These are phyloP conservation scores for Coelopa frigida DNA, from an alignment of 1,140 invertebrate genomes.

Conservation along the genomic window DNA sequence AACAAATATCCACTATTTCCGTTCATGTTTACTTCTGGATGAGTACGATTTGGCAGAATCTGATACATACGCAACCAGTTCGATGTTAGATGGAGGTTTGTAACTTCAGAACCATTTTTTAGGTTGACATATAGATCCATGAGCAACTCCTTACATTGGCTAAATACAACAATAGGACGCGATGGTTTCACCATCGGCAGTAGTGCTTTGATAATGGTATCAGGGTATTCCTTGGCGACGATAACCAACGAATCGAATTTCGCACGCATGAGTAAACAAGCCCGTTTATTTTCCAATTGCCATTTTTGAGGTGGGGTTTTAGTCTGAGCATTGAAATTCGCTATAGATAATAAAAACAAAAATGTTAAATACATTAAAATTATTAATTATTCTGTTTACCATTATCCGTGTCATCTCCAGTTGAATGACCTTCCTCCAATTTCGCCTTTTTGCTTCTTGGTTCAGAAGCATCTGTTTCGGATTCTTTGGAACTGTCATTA, in stretches of 20 bases:
- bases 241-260: conserved; percentile 76
- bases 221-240: conserved; percentile 75
- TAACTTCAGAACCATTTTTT: conserved; percentile 60
- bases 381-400: conserved; percentile 1
- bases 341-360: conserved; percentile 2
- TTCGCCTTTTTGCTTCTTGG: conserved; percentile 40
- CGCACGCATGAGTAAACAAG: conserved; percentile 49
- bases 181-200: conserved; percentile 67
- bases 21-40: conserved; percentile 74
- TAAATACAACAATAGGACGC: conserved; percentile 78
- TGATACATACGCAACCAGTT: conserved; percentile 88
- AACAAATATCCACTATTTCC: conserved; percentile 69
- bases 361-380: neutral
- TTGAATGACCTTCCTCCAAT: too few relatives aligned
- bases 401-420: conserved; percentile 10
- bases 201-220: conserved; percentile 66
- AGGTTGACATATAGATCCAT: conserved; percentile 71
- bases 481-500: neutral
- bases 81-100: conserved; percentile 69
- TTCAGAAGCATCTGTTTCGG: conserved; percentile 21
- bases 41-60: conserved; percentile 74
- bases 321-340: conserved; percentile 11
- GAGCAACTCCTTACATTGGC: conserved; percentile 68
- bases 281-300: conserved; percentile 57
- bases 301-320: conserved; percentile 47